Evolutionary conservation across 2,888 invertebrate genomes (phyloP).

Genomic region (Saturnia pavonia): DNA sequence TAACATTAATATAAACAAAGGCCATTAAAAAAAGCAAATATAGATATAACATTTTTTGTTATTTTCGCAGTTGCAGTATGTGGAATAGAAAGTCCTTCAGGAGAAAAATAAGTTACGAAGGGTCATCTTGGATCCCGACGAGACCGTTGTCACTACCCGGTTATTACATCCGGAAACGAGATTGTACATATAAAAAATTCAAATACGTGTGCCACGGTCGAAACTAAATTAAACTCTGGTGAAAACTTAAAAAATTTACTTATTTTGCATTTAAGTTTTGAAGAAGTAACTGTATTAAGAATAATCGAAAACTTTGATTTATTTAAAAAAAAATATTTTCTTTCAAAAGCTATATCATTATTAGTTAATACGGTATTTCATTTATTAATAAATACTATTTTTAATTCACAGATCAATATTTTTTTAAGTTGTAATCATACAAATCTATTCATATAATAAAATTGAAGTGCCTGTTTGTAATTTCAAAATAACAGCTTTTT

Average conservation of each 20-base stretch:
- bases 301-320: no score
- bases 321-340: no score
- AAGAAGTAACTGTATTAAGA: no score
- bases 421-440: no score
- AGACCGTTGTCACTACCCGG: constrained; percentile 15
- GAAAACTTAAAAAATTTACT: not conserved
- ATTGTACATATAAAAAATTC: constrained; percentile 20
- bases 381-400: no score
- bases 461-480: no score
- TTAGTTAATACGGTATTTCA: no score
- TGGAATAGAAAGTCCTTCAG: not conserved
- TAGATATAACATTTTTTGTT: not conserved
- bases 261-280: no score
- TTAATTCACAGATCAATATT: no score
- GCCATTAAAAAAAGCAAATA: not conserved
- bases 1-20: not conserved
- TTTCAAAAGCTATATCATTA: no score
- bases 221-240: not conserved
- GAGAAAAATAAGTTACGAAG: constrained; percentile 7
- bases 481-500: no score
- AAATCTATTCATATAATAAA: no score
- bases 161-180: constrained; percentile 21
- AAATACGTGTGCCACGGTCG: not conserved
- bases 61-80: not conserved
- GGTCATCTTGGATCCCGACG: constrained; percentile 11